These are phyloP conservation scores for Nomada fucata DNA, from an alignment of 2,888 invertebrate genomes.

Conservation along the genomic window DNA sequence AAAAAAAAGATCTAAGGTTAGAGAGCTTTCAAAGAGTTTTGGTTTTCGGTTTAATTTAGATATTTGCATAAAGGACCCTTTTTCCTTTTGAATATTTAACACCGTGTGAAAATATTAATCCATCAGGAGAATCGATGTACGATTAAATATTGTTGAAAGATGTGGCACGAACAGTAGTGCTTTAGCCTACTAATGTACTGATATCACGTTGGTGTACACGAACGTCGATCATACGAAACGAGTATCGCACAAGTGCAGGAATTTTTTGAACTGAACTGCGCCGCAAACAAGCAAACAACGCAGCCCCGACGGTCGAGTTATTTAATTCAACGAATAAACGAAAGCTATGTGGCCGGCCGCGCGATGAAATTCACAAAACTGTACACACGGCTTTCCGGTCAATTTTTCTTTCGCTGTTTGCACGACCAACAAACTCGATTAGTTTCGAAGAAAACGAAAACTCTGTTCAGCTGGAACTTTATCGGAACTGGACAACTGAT, in stretches of 20 bases:
- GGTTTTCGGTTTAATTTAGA: too few species aligned
- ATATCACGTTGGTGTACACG: neutral
- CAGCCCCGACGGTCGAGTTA: constrained; percentile 15
- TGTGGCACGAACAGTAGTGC: neutral
- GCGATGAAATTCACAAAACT: constrained; percentile 3
- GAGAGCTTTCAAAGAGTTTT: too few species aligned
- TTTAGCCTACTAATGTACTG: neutral
- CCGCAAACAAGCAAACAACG: constrained; percentile 19
- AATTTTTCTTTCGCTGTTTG: constrained; percentile 7
- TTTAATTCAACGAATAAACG: constrained; percentile 31
- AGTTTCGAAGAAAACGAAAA: constrained; percentile 13
- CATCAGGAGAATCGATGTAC: too few species aligned
- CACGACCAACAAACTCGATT: neutral
- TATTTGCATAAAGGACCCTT: too few species aligned
- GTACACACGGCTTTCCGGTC: neutral
- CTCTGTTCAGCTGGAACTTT: neutral
- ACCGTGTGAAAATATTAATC: too few species aligned
- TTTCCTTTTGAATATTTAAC: too few species aligned
- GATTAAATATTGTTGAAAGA: too few species aligned
- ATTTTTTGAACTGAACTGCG: constrained; percentile 16
- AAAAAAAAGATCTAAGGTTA: too few species aligned
- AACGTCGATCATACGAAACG: neutral
- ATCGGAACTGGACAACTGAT: neutral
- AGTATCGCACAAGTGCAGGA: neutral
- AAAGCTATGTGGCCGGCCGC: neutral